Conservation (phyloP, 2,888 invertebrate genomes). For the Ormyrus labotus region DNA sequence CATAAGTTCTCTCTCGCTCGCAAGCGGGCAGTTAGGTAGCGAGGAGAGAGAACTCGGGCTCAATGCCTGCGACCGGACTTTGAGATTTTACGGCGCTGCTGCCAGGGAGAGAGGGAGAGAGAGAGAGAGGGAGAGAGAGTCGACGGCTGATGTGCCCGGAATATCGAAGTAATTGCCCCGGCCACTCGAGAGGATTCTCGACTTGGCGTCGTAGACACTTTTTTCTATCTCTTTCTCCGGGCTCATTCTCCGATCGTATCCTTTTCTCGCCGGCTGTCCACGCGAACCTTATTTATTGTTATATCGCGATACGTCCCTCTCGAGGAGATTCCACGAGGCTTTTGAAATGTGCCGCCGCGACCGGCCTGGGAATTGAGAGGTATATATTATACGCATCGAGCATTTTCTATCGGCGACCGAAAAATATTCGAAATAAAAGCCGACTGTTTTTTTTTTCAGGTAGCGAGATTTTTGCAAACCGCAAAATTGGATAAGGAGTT, state of each 20-base stretch:
- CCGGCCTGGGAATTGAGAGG: constrained; percentile 22
- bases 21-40: constrained; percentile 15
- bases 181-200: constrained; percentile 21
- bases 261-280: background rate
- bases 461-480: too few relatives aligned
- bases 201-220: background rate
- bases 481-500: too few relatives aligned
- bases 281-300: constrained; percentile 46
- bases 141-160: constrained; percentile 52
- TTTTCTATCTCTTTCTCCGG: background rate
- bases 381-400: background rate
- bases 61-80: constrained; percentile 45
- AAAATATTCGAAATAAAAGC: background rate
- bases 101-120: background rate
- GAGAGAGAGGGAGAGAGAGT: background rate
- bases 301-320: constrained; percentile 31
- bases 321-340: constrained; percentile 1
- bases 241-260: constrained; percentile 2
- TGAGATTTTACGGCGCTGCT: constrained; percentile 50
- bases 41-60: too few relatives aligned
- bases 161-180: constrained; percentile 56
- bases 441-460: too few relatives aligned
- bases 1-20: constrained; percentile 50
- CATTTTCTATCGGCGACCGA: background rate
- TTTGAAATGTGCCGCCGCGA: constrained; percentile 7